Evolutionary conservation across 1,140 invertebrate species (phyloP), one percentile per base, ranked within the genome.

Genomic region (Drosophila melanica): DNA sequence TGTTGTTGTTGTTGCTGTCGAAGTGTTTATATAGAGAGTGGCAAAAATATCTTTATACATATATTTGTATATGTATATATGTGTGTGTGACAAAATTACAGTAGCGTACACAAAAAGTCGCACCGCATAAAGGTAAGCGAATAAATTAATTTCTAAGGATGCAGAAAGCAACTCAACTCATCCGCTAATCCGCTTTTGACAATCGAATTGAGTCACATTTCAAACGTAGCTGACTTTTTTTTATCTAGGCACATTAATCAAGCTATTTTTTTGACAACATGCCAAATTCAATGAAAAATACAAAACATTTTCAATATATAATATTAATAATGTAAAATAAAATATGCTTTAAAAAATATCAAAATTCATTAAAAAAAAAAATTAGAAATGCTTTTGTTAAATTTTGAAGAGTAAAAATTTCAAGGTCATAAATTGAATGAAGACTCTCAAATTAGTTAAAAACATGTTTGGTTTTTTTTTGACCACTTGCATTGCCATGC

Each of bases 11-110:
- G 66, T 16, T 48, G 50, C 35, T 53, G 44, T 53, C 48, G 58
- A 63, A 62, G 55, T 66, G 51, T 82, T 82, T 81, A 68, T 75
- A 68, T 75, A 81, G 69, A 69, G 67, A 86, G 53, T 67, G 53
- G 66, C 76, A 66, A 72, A 86, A 79, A 86, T 75, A 81, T 65
- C 47, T 27, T 20, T 18, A 23, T 48, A 42, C 23, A 44, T 9
- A 20, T 33, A 16, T 44, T 4, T 45, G 16, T 51, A 14, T 50
- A n/a, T 50, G 45, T 59, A 41, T 57, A 18, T 37, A 53, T 44
- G 54, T 42, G 30, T 16, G 33, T 35, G 1, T 67, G 62, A 48
- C 67, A 30, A 63, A 58, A 33, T 33, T 51, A 86, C 81, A 86
- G 71, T 86, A 42, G 64, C 64, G 63, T 74, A 20, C 60, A 44